These are phyloP conservation scores for Cyclina sinensis DNA, from an alignment of 1,140 invertebrate genomes.

Conservation along the genomic window DNA sequence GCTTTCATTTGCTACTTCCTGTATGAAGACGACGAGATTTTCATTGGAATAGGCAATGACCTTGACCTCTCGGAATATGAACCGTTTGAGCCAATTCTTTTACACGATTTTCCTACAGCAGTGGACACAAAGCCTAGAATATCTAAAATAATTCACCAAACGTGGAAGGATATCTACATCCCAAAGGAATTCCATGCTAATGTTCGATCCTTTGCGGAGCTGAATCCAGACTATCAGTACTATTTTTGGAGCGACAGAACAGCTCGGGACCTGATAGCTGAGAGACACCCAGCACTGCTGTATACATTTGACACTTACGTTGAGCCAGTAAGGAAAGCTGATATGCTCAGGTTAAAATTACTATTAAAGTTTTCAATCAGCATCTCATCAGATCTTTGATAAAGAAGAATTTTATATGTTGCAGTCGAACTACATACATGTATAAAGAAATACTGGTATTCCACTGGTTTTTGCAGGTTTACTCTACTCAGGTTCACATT, in stretches of 20 bases:
- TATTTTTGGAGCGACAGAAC: conserved; percentile 81
- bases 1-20: not conserved
- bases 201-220: conserved; percentile 74
- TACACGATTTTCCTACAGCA: conserved; percentile 41
- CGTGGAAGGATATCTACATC: conserved; percentile 76
- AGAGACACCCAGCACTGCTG: conserved; percentile 75
- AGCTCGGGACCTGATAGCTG: conserved; percentile 72
- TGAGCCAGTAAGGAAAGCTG: conserved; percentile 76
- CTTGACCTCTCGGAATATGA: not conserved
- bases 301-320: conserved; percentile 75
- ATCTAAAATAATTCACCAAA: conserved; percentile 82
- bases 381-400: too few species aligned
- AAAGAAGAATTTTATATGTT: too few species aligned
- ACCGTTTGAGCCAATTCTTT: conserved; percentile 16
- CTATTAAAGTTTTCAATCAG: too few species aligned
- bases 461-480: too few species aligned
- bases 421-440: too few species aligned
- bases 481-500: too few species aligned
- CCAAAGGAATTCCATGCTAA: conserved; percentile 73
- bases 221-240: conserved; percentile 80
- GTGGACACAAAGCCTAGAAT: conserved; percentile 50
- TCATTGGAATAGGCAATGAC: not conserved
- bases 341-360: conserved; percentile 72
- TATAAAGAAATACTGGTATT: too few species aligned
- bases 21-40: not conserved